These are phyloP conservation scores for Pseudonaja textilis DNA, from an alignment of 2,113 vertebrate species.

Conservation along the genomic window DNA sequence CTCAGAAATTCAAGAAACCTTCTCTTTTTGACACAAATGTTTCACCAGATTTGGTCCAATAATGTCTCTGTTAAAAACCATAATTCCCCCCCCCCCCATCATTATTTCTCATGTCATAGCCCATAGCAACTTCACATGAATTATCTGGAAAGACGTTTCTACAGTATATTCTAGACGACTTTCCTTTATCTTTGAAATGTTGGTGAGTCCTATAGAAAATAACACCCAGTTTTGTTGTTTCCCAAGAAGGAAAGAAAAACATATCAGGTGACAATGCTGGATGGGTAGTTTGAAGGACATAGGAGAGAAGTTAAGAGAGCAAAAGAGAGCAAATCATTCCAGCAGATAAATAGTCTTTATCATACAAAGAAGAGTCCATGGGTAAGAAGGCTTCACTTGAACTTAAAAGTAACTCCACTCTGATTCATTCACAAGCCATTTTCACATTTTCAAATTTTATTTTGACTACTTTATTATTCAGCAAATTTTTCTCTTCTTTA, in stretches of 20 bases:
- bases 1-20: neutral
- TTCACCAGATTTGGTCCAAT: neutral
- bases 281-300: neutral
- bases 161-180: neutral
- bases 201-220: neutral
- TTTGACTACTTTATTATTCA: neutral
- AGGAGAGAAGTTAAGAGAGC: neutral
- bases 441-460: neutral
- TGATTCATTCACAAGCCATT: neutral
- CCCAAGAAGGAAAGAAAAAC: neutral
- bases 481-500: neutral
- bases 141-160: neutral
- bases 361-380: neutral
- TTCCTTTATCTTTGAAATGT: neutral
- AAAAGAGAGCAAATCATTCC: neutral
- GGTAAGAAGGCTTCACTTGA: neutral
- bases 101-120: neutral
- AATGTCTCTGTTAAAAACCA: neutral
- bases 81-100: neutral
- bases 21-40: neutral
- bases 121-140: neutral
- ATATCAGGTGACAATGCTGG: neutral
- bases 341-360: neutral
- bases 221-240: neutral
- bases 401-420: neutral